A percentile compares a stretch with the other conserved stretches of the same genome.
These are phyloP conservation scores for Phymatocera aterrima DNA, from an alignment of 2,888 invertebrate species.

Conservation along the genomic window DNA sequence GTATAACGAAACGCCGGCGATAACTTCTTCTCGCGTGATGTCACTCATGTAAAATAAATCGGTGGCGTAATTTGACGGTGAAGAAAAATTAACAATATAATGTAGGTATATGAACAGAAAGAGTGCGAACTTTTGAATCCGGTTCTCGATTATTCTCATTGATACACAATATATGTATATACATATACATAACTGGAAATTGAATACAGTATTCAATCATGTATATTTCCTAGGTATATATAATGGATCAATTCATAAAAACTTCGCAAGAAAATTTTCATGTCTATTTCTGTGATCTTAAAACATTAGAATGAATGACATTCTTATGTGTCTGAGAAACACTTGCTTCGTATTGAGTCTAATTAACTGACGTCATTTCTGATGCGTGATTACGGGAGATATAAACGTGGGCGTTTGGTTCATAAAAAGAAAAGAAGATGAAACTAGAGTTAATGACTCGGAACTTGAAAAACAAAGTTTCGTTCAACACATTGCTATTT, in stretches of 20 bases:
- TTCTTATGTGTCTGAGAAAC: slow-evolving; percentile 62
- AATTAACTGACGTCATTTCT: slow-evolving; percentile 56
- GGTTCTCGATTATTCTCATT: no score
- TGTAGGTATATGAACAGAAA: neutral
- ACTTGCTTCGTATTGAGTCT: slow-evolving; percentile 68
- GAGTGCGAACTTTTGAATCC: neutral
- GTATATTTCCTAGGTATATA: no score
- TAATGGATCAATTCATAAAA: neutral
- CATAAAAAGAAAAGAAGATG: slow-evolving; percentile 56
- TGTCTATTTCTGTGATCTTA: neutral
- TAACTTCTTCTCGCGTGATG: slow-evolving; percentile 23
- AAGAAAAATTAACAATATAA: neutral
- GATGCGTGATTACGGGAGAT: slow-evolving; percentile 24
- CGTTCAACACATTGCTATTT: neutral
- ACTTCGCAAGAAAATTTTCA: neutral
- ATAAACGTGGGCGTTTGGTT: slow-evolving; percentile 35
- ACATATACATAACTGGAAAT: neutral
- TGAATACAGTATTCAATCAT: neutral
- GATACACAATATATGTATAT: no score
- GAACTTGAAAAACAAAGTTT: neutral
- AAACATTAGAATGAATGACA: slow-evolving; percentile 59
- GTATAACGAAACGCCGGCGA: neutral
- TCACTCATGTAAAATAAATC: slow-evolving; percentile 36
- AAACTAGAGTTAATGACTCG: slow-evolving; percentile 64
- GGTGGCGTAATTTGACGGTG: slow-evolving; percentile 15